Evolutionary conservation across 2,888 invertebrate species (phyloP), one percentile per base, ranked within the genome.

Genomic region (Drosophila vallismaia): DNA sequence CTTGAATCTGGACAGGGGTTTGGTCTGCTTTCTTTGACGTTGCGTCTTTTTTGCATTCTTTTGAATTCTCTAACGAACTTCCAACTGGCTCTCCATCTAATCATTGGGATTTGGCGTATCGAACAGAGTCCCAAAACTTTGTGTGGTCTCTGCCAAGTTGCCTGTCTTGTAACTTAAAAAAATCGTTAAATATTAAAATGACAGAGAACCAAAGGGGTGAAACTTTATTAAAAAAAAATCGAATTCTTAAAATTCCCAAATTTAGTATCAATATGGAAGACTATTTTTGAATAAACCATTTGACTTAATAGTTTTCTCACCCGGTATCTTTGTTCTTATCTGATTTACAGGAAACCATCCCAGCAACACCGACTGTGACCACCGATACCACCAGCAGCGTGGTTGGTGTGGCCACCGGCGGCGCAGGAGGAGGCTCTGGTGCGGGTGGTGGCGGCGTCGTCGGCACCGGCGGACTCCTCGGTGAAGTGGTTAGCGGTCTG

Each of bases 281-380:
- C 19, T 19, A 19, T 19, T n/a, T 10, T 10, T n/a, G 5, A 3
- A n/a, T 36, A 36, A 36, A 36, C 36, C 36, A 10, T 36, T 10
- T 48, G 28, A 28, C 6, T 28, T 4, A 4, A 28, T 6, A 28
- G 5, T 28, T 28, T 28, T 28, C 28, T 28, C 28, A 28, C 28
- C n/a, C 38, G 42, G 26, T 5, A 31, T 33, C 48, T 24, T 36
- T 24, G 1, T 19, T 26, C 19, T 8, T 42, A 3, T 40, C 33
- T 14, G n/a, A 19, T 28, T 77, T 72, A 33, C 46, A 90, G 89
- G 91, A 91, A 87, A 90, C 90, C 77, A 86, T 91, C 68, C 89
- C 89, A 73, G 87, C 88, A 86, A 80, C 88, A 77, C 85, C 90
- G 62, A 75, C 88, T 62, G 81, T 89, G 59, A 84, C 71, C 79